phyloP scores from a whole-genome alignment of 2,113 vertebrate genomes.

The Bombycilla garrulus region DNA sequence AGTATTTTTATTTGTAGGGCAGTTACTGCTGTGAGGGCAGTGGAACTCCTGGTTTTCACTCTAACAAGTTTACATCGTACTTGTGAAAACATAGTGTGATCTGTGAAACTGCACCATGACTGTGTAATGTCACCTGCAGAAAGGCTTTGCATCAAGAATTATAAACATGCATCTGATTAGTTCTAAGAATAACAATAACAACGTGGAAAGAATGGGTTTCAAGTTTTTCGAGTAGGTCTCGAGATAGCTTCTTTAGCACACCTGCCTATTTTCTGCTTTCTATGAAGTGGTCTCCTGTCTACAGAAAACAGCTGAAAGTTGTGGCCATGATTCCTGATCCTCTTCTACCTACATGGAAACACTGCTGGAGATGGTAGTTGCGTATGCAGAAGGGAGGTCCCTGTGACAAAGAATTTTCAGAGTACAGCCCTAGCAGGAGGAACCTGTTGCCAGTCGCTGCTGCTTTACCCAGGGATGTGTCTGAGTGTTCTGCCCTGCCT shows the following conservation, averaged over 20 bases:
- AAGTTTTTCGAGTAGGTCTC: not conserved
- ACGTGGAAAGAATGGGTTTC: rapidly evolving
- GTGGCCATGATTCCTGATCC: not conserved
- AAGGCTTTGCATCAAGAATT: not conserved
- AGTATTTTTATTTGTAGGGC: not conserved
- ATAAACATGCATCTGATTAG: not conserved
- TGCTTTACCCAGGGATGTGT: not conserved
- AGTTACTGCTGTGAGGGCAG: not conserved
- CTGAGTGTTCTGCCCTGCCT: not conserved
- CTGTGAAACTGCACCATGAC: not conserved
- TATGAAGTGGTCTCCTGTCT: not conserved
- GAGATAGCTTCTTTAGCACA: not conserved
- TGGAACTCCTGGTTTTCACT: not conserved
- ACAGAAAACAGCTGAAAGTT: not conserved
- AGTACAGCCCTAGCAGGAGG: not conserved
- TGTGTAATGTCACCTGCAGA: not conserved
- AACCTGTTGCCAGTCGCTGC: not conserved
- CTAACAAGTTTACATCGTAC: not conserved
- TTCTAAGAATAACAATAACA: not conserved
- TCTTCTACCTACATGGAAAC: not conserved
- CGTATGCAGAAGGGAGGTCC: not conserved
- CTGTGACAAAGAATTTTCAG: not conserved
- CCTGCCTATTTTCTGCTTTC: not conserved
- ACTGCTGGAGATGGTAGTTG: not conserved
- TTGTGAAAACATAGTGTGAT: not conserved